A percentile compares a stretch with the other conserved stretches of the same genome.
These are phyloP conservation scores for Dicrurus megarhynchus DNA, from an alignment of 2,113 vertebrate genomes.

Conservation along the genomic window DNA sequence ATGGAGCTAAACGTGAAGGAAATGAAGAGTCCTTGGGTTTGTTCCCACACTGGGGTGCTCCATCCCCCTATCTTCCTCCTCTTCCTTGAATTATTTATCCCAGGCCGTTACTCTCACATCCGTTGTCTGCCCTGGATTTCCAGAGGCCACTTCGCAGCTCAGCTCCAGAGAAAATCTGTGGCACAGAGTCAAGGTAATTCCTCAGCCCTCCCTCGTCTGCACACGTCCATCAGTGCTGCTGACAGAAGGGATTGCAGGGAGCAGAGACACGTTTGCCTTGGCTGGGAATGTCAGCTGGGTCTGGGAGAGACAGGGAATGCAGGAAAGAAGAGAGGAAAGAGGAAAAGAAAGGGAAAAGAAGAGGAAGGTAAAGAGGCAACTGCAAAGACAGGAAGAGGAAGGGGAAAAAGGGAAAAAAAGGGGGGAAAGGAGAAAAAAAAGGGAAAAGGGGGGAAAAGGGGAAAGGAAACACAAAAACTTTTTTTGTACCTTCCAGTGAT, in stretches of 20 bases:
- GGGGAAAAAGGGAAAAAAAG: too few relatives aligned
- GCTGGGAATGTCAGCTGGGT: not conserved
- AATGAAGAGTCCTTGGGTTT: not conserved
- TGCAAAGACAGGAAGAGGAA: not conserved
- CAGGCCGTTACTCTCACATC: not conserved
- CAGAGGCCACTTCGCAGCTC: not conserved
- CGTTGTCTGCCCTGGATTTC: not conserved
- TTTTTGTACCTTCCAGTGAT: not conserved
- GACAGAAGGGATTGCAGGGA: not conserved
- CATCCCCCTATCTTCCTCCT: not conserved
- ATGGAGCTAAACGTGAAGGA: not conserved
- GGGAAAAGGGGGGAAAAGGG: too few relatives aligned
- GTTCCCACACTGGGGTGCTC: not conserved
- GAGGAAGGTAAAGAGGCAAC: not conserved
- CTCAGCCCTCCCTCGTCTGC: not conserved
- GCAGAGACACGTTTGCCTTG: not conserved
- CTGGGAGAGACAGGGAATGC: not conserved
- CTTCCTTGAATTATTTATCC: not conserved
- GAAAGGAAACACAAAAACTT: too few relatives aligned
- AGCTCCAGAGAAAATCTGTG: not conserved
- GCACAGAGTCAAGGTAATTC: not conserved
- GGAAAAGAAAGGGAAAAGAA: not conserved
- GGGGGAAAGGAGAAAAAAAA: fast-evolving
- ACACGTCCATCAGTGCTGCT: not conserved
- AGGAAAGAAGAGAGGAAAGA: not conserved